Conservation (phyloP, 2,797 vertebrate species). For the Catamblyrhynchus diadema region DNA sequence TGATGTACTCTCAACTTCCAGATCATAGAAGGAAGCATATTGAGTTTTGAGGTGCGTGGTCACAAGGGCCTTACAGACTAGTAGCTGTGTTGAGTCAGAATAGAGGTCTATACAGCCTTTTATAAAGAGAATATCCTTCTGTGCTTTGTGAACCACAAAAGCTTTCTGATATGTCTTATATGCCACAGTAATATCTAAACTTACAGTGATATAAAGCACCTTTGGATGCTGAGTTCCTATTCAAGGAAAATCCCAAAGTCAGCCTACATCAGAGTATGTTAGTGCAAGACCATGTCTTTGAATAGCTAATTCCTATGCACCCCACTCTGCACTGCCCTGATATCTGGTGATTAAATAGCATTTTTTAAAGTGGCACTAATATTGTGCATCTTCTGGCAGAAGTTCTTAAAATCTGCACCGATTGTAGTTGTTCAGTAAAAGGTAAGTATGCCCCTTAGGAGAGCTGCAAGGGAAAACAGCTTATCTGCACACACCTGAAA, state of each 20-base stretch:
- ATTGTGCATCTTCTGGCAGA: conserved; percentile 53
- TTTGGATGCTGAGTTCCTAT: not conserved
- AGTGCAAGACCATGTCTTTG: not conserved
- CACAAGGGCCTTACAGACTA: not conserved
- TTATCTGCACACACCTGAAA: conserved; percentile 60
- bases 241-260: not conserved
- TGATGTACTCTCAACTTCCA: not conserved
- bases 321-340: conserved; percentile 12
- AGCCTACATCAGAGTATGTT: not conserved
- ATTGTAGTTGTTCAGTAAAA: conserved; percentile 35
- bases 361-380: conserved; percentile 51
- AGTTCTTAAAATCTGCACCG: conserved; percentile 38
- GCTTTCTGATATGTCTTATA: not conserved
- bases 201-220: not conserved
- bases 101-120: not conserved
- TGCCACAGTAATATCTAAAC: not conserved
- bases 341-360: conserved; percentile 54
- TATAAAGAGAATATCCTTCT: not conserved
- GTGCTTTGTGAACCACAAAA: not conserved
- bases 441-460: conserved; percentile 56
- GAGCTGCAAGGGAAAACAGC: conserved; percentile 34
- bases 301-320: not conserved
- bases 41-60: not conserved
- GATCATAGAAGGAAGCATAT: not conserved
- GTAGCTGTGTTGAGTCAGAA: not conserved